Conservation (phyloP, 2,888 invertebrate species). For the Parochlus steinenii region DNA sequence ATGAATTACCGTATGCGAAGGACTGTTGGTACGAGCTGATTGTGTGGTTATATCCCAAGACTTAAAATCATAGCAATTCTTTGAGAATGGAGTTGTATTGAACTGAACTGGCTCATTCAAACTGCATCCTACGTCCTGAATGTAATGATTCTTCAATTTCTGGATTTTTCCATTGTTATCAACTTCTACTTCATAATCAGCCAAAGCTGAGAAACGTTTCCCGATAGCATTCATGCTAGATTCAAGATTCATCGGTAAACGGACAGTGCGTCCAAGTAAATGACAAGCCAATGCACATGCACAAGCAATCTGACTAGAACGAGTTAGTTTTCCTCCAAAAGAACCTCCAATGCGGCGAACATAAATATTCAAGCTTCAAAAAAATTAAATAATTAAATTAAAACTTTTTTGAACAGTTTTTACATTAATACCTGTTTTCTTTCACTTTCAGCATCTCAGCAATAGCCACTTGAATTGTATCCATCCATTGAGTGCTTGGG, state of each 20-base stretch:
- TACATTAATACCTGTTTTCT: too few species aligned
- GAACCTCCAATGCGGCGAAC: slow-evolving; percentile 46
- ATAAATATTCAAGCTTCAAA: slow-evolving; percentile 39
- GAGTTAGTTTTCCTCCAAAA: slow-evolving; percentile 9
- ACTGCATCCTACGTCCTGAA: slow-evolving; percentile 10
- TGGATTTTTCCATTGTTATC: slow-evolving; percentile 29
- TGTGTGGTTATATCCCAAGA: slow-evolving; percentile 39
- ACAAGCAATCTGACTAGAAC: slow-evolving; percentile 29
- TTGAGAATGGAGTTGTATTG: slow-evolving; percentile 27
- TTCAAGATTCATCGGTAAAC: slow-evolving; percentile 44
- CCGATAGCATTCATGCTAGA: slow-evolving; percentile 46
- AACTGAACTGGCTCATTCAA: slow-evolving; percentile 24
- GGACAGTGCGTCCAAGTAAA: slow-evolving; percentile 40
- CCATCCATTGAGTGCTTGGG: slow-evolving; percentile 46
- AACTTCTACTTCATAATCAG: slow-evolving; percentile 36
- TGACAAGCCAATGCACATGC: slow-evolving; percentile 45
- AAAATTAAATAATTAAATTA: neutral
- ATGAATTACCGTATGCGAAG: slow-evolving; percentile 35
- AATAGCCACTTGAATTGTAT: slow-evolving; percentile 37
- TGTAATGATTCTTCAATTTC: slow-evolving; percentile 22
- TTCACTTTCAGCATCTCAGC: slow-evolving; percentile 36
- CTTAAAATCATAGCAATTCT: slow-evolving; percentile 37
- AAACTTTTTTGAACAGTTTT: slow-evolving; percentile 16
- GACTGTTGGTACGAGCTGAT: slow-evolving; percentile 39
- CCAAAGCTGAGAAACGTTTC: slow-evolving; percentile 33